Base-by-base conservation (phyloP, 2,113 vertebrate genomes). In the Zingel zingel region DNA sequence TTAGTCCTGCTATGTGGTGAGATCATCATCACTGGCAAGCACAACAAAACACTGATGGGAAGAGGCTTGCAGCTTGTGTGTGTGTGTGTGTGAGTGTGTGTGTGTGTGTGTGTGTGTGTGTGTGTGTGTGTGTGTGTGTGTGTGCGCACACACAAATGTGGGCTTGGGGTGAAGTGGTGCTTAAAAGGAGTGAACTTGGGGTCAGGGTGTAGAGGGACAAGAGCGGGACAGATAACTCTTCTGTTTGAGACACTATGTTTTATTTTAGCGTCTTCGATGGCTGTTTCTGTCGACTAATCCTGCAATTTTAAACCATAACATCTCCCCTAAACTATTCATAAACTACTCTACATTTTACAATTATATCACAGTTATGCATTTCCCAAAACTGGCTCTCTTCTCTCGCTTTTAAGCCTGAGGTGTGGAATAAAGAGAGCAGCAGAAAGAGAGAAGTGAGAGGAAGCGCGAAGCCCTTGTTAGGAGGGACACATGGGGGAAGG, bases 141-240 rank as follows among this genome's bases (percentile, higher is more conserved):
- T 6, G 33, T 33, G 30, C 51, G 51, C 33, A 7, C 59, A 62
- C 45, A 78, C 25, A 56, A 86, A 78, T 50, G 61, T 85, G 81
- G 56, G 65, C 74, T 74, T 77, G n/a, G 57, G 87, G 93, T 93
- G 91, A 92, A 92, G 89, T 92, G 91, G 88, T 91, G 83, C 92
- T 93, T 76, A 77, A 56, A 89, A 61, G 67, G 66, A 88, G 48
- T 56, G 72, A 92, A 90, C 86, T 82, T 72, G 59, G 79, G 90
- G 88, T 92, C 88, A 91, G 70, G 54, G 77, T 75, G 61, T 82
- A 88, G 85, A 76, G 84, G 72, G 82, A 81, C 83, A 85, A 64
- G 47, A 86, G 80, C 68, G 68, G 67, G 73, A 81, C 72, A 74
- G 73, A 84, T 79, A 76, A 77, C 78, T 66, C 84, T 51, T 57